A percentile compares a stretch with the other conserved stretches of the same genome.
phyloP scores from a whole-genome alignment of 2,113 vertebrate genomes.

The Sardina pilchardus region DNA sequence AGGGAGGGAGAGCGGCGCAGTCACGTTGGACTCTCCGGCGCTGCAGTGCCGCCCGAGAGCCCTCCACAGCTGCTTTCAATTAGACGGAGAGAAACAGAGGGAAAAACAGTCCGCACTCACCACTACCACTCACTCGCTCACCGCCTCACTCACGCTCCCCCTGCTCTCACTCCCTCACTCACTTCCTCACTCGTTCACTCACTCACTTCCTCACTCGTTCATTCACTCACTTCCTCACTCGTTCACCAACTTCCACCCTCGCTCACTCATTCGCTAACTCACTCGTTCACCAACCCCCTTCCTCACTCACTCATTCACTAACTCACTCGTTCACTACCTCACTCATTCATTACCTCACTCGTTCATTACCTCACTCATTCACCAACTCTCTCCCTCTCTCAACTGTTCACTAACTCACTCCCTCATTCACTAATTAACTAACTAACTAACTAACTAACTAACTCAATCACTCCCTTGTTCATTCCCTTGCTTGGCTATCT shows the following conservation, averaged over 20 bases:
- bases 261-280: neutral
- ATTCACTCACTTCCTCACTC: neutral
- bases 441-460: neutral
- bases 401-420: neutral
- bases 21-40: constrained; percentile 28
- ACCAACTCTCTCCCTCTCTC: neutral
- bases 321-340: neutral
- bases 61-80: constrained; percentile 49
- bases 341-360: neutral
- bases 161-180: neutral
- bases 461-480: neutral
- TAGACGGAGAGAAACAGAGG: constrained; percentile 37
- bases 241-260: neutral
- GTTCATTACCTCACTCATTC: neutral
- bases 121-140: constrained; percentile 19
- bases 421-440: neutral
- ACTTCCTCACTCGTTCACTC: neutral
- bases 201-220: neutral
- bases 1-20: neutral
- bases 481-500: neutral
- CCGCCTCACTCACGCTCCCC: constrained; percentile 12
- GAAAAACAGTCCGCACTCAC: constrained; percentile 7
- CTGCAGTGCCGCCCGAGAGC: constrained; percentile 24
- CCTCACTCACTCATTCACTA: neutral
- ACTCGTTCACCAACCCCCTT: neutral